Base-by-base conservation (phyloP, 2,113 vertebrate species). In the Grallaria varia region DNA sequence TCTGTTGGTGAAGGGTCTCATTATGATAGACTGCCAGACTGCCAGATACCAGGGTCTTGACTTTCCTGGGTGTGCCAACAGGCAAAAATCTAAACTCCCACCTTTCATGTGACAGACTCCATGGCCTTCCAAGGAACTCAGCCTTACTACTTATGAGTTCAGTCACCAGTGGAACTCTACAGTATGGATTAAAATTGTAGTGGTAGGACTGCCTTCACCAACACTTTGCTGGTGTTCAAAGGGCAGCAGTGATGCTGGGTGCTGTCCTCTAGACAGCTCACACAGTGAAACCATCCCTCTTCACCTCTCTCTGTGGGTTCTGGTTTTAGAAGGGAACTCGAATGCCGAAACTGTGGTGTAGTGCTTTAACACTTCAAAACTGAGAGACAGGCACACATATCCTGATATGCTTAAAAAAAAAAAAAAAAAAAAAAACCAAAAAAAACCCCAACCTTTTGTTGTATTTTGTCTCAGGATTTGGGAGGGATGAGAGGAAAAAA, bases 191-290 rank as follows among this genome's bases (percentile, higher is more conserved):
- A 30, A 42, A 16, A 31, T 27, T 71, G 45, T 58, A 73, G 40
- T 13, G 2, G 21, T 24, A 56, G 31, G 18, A 15, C n/a, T 58
- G n/a, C n/a, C 20, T 52, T 82, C 44, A 23, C 10, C 14, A 31
- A 3, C 27, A 39, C 8, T 23, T 62, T 40, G 45, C 44, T 21
- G 13, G 15, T 4, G 1, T 60, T 64, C 30, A 16, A 42, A 71
- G 11, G 24, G 27, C 28, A 83, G 40, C 2, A 1, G 18, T 44
- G 35, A 60, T 2, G 1, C 1, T 0, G 3, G 39, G 23, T 39
- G 27, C 8, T 59, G 25, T 58, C 37, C 25, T 93, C 71, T 78
- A 50, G 47, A 63, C 0, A 8, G 28, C 4, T 40, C 14, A 37
- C 14, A 30, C 30, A 50, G 18, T n/a, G 19, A 50, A 63, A 52